phyloP scores from a whole-genome alignment of 2,797 vertebrate genomes.

The Gymnoscopelus braueri region DNA sequence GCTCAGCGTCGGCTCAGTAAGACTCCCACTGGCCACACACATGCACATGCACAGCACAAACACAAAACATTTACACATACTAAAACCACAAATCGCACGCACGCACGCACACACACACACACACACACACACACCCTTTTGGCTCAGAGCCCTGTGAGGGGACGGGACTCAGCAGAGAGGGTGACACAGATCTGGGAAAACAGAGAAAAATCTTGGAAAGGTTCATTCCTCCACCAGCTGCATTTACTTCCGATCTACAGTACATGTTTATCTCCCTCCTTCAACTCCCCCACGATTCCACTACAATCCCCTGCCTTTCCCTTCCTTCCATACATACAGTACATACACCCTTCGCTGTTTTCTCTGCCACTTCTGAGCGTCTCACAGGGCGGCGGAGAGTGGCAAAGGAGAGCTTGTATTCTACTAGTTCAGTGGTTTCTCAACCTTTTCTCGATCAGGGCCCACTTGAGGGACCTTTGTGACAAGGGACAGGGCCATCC shows the following conservation, averaged over 20 bases:
- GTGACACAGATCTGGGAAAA: conserved; percentile 52
- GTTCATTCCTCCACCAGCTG: conserved; percentile 70
- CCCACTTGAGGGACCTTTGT: too few relatives aligned
- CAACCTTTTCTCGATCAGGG: too few relatives aligned
- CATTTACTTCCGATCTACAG: conserved; percentile 68
- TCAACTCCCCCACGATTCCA: conserved; percentile 51
- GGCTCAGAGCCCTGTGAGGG: conserved; percentile 29
- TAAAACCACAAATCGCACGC: conserved; percentile 19
- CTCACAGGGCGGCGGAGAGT: conserved; percentile 55
- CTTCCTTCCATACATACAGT: neutral
- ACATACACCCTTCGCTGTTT: conserved; percentile 53
- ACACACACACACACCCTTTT: conserved; percentile 7
- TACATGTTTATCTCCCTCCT: conserved; percentile 58
- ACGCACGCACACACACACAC: conserved; percentile 22
- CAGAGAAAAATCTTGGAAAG: conserved; percentile 54
- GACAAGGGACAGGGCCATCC: too few relatives aligned
- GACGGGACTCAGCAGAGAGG: conserved; percentile 44
- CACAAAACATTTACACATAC: conserved; percentile 35
- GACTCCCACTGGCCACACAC: conserved; percentile 42
- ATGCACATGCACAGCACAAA: conserved; percentile 19
- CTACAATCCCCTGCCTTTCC: conserved; percentile 50
- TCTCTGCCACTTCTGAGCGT: conserved; percentile 54
- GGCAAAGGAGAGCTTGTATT: conserved; percentile 53
- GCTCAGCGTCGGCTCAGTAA: too few relatives aligned
- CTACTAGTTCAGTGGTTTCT: too few relatives aligned